Conservation (phyloP, 2,888 invertebrate genomes). For the Flabesymbios commensalis region DNA sequence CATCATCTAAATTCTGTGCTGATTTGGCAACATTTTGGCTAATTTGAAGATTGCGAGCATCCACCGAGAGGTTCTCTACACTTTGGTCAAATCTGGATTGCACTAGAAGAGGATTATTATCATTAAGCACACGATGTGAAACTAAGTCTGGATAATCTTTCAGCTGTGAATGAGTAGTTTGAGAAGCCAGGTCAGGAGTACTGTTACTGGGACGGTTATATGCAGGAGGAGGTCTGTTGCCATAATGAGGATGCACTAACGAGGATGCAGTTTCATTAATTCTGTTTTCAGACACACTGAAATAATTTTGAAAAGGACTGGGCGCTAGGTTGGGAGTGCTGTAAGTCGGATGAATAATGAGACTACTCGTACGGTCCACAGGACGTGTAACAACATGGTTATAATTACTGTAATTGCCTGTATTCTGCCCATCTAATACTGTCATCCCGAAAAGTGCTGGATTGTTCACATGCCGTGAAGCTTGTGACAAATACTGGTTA, state of each 20-base stretch:
- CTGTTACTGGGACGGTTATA: conserved; percentile 77
- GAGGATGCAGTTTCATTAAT: conserved; percentile 53
- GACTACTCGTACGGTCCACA: conserved; percentile 44
- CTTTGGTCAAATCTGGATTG: conserved; percentile 40
- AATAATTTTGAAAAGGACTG: conserved; percentile 30
- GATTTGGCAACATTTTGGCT: conserved; percentile 12
- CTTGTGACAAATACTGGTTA: neutral
- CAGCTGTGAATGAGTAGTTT: conserved; percentile 24
- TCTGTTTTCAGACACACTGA: conserved; percentile 38
- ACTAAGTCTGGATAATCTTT: conserved; percentile 61
- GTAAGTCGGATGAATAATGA: conserved; percentile 56
- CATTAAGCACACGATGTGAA: conserved; percentile 69
- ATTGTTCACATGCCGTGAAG: neutral
- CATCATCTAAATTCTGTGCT: conserved; percentile 6
- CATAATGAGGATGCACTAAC: too few relatives aligned
- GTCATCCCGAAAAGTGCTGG: neutral
- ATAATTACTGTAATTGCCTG: neutral
- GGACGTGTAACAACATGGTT: conserved; percentile 24
- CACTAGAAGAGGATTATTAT: conserved; percentile 31
- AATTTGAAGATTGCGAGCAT: conserved; percentile 16
- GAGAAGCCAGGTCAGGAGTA: conserved; percentile 76
- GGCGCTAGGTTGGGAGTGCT: conserved; percentile 54
- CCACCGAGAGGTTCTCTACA: conserved; percentile 30
- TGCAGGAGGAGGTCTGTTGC: conserved; percentile 79
- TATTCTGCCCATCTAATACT: neutral